A percentile compares a stretch with the other conserved stretches of the same genome.
phyloP scores from a whole-genome alignment of 2,888 invertebrate species.

The Andrena dorsata region DNA sequence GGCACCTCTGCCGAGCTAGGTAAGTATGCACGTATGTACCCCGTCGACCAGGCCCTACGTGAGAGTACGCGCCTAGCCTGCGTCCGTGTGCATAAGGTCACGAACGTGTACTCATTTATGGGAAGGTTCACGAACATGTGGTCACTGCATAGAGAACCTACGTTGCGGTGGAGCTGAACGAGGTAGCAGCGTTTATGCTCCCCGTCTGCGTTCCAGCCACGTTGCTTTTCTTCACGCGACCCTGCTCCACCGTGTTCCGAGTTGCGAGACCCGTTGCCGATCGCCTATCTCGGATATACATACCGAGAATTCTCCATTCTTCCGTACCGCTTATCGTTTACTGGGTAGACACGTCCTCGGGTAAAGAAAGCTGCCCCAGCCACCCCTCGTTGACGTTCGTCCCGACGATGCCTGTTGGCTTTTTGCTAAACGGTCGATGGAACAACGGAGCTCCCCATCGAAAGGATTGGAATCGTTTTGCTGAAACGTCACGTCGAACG shows the following conservation, averaged over 20 bases:
- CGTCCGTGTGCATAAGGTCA: constrained; percentile 23
- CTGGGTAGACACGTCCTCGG: constrained; percentile 22
- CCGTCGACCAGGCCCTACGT: constrained; percentile 40
- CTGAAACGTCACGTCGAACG: constrained; percentile 47
- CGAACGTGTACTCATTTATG: constrained; percentile 48
- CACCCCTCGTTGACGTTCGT: neutral
- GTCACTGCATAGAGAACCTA: constrained; percentile 24
- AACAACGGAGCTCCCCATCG: constrained; percentile 31
- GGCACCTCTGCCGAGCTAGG: constrained; percentile 61
- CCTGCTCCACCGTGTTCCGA: constrained; percentile 33
- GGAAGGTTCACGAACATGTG: constrained; percentile 46
- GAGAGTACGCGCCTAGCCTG: constrained; percentile 49
- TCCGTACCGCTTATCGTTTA: neutral
- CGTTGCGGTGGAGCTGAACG: constrained; percentile 45
- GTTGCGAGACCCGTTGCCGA: neutral
- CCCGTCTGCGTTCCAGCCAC: constrained; percentile 60
- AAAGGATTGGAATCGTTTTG: constrained; percentile 33
- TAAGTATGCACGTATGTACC: constrained; percentile 65
- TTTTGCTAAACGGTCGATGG: constrained; percentile 42
- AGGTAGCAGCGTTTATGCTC: constrained; percentile 69
- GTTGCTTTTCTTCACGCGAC: constrained; percentile 9
- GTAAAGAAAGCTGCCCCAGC: constrained; percentile 5
- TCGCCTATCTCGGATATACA: constrained; percentile 34
- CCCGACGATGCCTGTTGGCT: constrained; percentile 10
- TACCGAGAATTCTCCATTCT: constrained; percentile 10